These are phyloP conservation scores for Amphiura filiformis DNA, from an alignment of 35 echinoderm and acorn worm genomes.

Conservation along the genomic window DNA sequence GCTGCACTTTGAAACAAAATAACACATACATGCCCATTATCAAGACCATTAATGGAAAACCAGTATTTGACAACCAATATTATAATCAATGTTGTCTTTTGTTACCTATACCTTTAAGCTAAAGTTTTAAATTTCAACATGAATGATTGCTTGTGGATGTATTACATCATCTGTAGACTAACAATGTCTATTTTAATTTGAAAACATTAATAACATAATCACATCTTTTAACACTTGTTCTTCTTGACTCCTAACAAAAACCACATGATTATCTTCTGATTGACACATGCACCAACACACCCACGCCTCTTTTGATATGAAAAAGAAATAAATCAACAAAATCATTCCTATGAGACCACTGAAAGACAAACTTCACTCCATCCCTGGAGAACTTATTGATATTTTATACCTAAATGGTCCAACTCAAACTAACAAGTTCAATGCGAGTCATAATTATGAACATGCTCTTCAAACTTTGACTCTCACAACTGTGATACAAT, in stretches of 20 bases:
- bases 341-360: neutral
- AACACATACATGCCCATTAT: too few species aligned
- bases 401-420: neutral
- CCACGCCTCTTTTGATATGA: neutral
- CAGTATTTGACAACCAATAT: too few species aligned
- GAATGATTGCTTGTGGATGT: too few species aligned
- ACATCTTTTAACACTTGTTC: neutral
- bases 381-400: neutral
- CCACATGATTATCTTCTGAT: neutral
- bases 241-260: neutral
- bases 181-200: neutral
- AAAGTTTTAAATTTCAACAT: too few species aligned
- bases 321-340: slow-evolving; percentile 16
- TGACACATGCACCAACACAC: neutral
- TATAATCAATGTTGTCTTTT: too few species aligned
- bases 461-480: neutral
- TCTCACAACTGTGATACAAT: neutral
- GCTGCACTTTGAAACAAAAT: too few species aligned
- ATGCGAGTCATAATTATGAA: neutral
- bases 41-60: too few species aligned
- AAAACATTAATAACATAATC: too few species aligned
- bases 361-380: neutral
- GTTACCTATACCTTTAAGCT: too few species aligned
- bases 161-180: too few species aligned
- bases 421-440: neutral